phyloP scores from a whole-genome alignment of 1,140 invertebrate species.

The Gryon sp. region DNA sequence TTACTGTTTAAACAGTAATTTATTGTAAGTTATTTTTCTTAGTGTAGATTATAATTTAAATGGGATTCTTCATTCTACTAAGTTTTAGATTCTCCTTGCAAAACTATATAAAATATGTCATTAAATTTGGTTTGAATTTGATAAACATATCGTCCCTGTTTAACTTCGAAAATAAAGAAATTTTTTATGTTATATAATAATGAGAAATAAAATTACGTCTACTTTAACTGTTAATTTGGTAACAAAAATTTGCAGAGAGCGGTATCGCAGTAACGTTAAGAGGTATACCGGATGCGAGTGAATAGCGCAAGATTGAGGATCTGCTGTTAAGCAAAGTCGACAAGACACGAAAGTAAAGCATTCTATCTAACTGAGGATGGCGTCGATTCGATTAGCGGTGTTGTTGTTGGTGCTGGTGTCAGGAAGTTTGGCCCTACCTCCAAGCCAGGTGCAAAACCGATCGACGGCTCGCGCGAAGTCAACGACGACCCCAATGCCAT shows the following conservation, averaged over 20 bases:
- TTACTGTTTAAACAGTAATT: too few relatives aligned
- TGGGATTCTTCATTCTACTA: too few relatives aligned
- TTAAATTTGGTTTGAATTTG: too few relatives aligned
- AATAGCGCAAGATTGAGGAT: constrained; percentile 50
- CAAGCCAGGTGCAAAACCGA: constrained; percentile 50
- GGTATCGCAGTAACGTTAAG: constrained; percentile 49
- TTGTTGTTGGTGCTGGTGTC: constrained; percentile 50
- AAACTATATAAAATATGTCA: too few relatives aligned
- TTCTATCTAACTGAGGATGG: constrained; percentile 63
- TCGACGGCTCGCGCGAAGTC: constrained; percentile 57
- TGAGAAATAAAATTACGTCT: too few relatives aligned
- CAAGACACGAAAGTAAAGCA: constrained; percentile 50
- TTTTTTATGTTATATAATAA: too few relatives aligned
- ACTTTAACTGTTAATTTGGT: too few relatives aligned
- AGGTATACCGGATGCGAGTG: constrained; percentile 59
- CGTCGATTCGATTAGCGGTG: constrained; percentile 47
- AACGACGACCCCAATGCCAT: constrained; percentile 64
- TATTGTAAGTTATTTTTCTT: too few relatives aligned
- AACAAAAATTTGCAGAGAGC: constrained; percentile 51
- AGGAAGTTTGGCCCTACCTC: constrained; percentile 60
- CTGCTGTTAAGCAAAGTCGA: constrained; percentile 44
- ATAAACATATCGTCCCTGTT: too few relatives aligned
- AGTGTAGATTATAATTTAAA: too few relatives aligned
- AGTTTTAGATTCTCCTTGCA: too few relatives aligned
- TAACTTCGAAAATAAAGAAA: too few relatives aligned